Conservation (phyloP, 2,113 vertebrate species). For the Nannobrachium achirus region DNA sequence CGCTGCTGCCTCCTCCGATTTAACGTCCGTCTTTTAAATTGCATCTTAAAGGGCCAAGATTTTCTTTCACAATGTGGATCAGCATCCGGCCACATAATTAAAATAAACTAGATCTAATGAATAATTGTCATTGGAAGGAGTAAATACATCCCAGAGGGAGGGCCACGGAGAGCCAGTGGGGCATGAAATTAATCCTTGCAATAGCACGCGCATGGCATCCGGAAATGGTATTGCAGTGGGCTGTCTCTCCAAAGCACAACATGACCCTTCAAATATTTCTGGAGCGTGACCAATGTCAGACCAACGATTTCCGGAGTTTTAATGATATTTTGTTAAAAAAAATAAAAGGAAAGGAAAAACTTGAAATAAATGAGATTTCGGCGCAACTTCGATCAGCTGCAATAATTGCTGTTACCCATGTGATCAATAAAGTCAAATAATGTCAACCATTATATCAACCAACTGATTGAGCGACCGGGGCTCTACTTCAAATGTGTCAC, state of each 20-base stretch:
- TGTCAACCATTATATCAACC: too few species aligned
- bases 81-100: conserved; percentile 4
- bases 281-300: too few species aligned
- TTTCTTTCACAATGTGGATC: neutral
- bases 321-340: too few species aligned
- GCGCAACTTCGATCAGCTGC: too few species aligned
- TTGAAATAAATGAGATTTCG: too few species aligned
- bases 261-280: conserved; percentile 16
- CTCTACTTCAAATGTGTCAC: conserved; percentile 20
- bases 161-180: conserved; percentile 24
- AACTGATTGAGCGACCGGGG: too few species aligned
- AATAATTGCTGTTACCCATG: too few species aligned
- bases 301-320: too few species aligned
- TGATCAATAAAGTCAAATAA: too few species aligned
- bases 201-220: conserved; percentile 38
- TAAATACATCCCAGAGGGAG: conserved; percentile 45
- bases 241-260: conserved; percentile 5
- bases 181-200: conserved; percentile 56
- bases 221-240: conserved; percentile 35
- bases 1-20: neutral
- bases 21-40: conserved; percentile 28
- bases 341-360: too few species aligned
- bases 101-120: conserved; percentile 44
- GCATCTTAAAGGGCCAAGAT: conserved; percentile 1
- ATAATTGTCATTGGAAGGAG: conserved; percentile 25